These are phyloP conservation scores for Molossus alvarezi DNA, from an alignment of 2,797 vertebrate genomes.

Conservation along the genomic window DNA sequence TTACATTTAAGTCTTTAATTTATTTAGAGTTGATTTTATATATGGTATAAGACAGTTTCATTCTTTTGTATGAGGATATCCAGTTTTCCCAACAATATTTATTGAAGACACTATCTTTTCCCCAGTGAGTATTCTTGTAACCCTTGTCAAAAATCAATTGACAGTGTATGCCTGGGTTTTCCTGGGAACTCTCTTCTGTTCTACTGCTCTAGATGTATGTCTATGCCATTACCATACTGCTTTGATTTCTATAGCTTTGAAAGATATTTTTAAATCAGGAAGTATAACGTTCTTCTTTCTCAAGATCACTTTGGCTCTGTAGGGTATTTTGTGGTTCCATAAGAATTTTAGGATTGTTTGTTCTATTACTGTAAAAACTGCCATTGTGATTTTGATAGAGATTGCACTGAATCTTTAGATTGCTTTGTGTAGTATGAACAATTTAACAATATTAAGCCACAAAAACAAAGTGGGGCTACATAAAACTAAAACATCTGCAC, in stretches of 20 bases:
- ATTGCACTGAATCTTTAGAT: neutral
- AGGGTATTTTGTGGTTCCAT: neutral
- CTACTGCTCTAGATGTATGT: neutral
- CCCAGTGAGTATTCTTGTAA: neutral
- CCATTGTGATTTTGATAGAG: neutral
- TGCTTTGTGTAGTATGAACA: neutral
- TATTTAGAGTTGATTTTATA: neutral
- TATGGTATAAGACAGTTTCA: neutral
- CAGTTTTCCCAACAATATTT: too few species aligned
- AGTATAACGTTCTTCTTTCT: neutral
- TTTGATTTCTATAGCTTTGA: neutral
- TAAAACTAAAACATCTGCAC: too few species aligned
- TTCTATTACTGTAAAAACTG: neutral
- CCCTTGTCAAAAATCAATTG: neutral
- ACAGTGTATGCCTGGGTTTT: fast-evolving
- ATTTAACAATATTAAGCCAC: neutral
- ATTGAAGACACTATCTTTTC: too few species aligned
- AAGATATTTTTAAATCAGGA: neutral
- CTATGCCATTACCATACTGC: neutral
- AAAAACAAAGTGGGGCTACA: neutral
- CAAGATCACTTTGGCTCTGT: neutral
- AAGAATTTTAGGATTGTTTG: neutral
- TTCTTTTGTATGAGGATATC: neutral
- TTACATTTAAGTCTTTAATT: neutral
- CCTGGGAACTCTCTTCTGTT: neutral